Conservation (phyloP, 37 sponge, comb jelly and placozoan species). For the Chondrosia reniformis region DNA sequence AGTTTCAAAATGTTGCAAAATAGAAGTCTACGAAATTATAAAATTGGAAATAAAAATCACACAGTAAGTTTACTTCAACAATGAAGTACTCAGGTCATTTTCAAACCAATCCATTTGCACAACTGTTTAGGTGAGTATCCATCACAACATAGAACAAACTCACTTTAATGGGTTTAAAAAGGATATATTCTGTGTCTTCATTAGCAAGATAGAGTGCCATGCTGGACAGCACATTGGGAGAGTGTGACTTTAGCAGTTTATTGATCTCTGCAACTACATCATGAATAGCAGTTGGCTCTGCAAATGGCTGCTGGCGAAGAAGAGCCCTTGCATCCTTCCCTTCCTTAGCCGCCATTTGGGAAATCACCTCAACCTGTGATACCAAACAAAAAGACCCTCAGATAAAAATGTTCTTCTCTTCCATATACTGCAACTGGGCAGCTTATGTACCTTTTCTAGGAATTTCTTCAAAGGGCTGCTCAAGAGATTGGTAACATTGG, state of each 20-base stretch:
- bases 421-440: too few relatives aligned
- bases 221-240: slow-evolving; percentile 56
- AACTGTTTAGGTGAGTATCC: too few relatives aligned
- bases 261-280: slow-evolving; percentile 49
- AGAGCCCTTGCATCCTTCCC: slow-evolving; percentile 23
- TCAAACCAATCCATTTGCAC: too few relatives aligned
- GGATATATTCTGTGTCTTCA: slow-evolving; percentile 92
- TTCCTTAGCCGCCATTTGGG: slow-evolving; percentile 59
- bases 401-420: too few relatives aligned
- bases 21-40: slow-evolving; percentile 51
- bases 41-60: too few relatives aligned
- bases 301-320: slow-evolving; percentile 74
- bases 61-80: too few relatives aligned
- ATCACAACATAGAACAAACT: background rate
- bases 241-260: slow-evolving; percentile 42
- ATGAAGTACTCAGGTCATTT: too few relatives aligned
- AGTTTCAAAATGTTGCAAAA: slow-evolving; percentile 44
- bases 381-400: too few relatives aligned
- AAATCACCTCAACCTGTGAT: slow-evolving; percentile 42
- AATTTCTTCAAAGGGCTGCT: slow-evolving; percentile 52
- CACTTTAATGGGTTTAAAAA: slow-evolving; percentile 91
- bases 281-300: slow-evolving; percentile 75
- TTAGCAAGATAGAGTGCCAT: slow-evolving; percentile 89
- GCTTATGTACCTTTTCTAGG: slow-evolving; percentile 35
- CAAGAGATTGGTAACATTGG: slow-evolving; percentile 41